Evolutionary conservation across 2,797 vertebrate species (phyloP).

Genomic region (Tapirus indicus): DNA sequence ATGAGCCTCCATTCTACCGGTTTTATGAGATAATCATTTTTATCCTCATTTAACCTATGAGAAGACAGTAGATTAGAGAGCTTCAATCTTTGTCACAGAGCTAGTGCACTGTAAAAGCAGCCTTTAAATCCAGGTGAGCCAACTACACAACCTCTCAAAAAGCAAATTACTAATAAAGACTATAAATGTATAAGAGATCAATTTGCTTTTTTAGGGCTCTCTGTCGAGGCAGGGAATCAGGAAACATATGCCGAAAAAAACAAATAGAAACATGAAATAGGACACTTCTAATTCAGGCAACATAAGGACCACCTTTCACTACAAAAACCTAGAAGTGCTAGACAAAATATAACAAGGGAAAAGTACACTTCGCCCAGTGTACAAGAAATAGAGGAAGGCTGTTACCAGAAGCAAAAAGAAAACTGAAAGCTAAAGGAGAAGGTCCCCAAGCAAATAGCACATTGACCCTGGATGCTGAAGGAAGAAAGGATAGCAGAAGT

Average conservation of each 20-base stretch:
- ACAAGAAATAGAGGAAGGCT: not conserved
- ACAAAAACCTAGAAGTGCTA: not conserved
- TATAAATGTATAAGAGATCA: not conserved
- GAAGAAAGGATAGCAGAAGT: not conserved
- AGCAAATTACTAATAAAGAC: not conserved
- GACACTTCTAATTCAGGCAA: not conserved
- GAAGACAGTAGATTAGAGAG: slow-evolving; percentile 19
- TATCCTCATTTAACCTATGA: slow-evolving; percentile 50
- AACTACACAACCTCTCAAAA: not conserved
- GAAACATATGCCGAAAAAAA: not conserved
- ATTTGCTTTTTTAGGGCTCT: not conserved
- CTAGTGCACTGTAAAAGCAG: not conserved
- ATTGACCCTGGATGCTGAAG: not conserved
- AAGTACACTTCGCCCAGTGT: not conserved
- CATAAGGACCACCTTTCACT: not conserved
- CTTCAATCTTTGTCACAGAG: slow-evolving; percentile 23
- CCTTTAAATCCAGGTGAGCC: not conserved
- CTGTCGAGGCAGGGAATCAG: not conserved
- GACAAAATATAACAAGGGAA: not conserved
- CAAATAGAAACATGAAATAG: not conserved
- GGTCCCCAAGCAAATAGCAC: not conserved
- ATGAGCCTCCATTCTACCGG: not conserved
- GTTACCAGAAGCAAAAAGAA: not conserved
- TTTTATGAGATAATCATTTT: slow-evolving; percentile 72
- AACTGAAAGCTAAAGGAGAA: not conserved